A percentile compares a stretch with the other conserved stretches of the same genome.
Evolutionary conservation across 2,888 invertebrate genomes (phyloP).

Genomic region (Apamea anceps): DNA sequence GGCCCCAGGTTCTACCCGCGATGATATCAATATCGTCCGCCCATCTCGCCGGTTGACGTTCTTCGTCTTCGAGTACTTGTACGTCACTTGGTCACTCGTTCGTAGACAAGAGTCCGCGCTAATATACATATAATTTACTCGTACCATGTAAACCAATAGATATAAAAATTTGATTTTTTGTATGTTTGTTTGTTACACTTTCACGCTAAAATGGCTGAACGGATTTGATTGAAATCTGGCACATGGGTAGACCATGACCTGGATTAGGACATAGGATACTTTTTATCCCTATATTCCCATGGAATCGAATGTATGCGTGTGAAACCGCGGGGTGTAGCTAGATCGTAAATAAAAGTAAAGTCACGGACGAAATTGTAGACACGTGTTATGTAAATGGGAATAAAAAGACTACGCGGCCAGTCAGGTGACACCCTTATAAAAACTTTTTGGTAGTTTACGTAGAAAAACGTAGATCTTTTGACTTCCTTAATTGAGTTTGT

Average conservation of each 20-base stretch:
- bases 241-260: no score
- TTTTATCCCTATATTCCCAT: no score
- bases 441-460: constrained; percentile 29
- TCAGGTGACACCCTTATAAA: constrained; percentile 11
- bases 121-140: no score
- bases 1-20: neutral
- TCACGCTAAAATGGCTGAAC: no score
- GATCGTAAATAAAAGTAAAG: neutral
- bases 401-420: neutral
- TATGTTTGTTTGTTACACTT: no score
- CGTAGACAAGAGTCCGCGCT: neutral
- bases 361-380: neutral
- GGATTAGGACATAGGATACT: no score
- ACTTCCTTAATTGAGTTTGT: constrained; percentile 43
- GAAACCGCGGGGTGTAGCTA: no score
- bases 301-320: no score
- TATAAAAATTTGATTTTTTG: no score
- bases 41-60: neutral
- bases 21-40: neutral
- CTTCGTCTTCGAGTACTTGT: neutral
- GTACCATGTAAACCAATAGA: no score
- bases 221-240: no score
- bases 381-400: neutral
- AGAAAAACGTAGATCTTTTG: constrained; percentile 27
- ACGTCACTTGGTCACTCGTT: neutral